A percentile compares a stretch with the other conserved stretches of the same genome.
Conservation (phyloP, 2,888 invertebrate species). For the Drosophila melanosoma region DNA sequence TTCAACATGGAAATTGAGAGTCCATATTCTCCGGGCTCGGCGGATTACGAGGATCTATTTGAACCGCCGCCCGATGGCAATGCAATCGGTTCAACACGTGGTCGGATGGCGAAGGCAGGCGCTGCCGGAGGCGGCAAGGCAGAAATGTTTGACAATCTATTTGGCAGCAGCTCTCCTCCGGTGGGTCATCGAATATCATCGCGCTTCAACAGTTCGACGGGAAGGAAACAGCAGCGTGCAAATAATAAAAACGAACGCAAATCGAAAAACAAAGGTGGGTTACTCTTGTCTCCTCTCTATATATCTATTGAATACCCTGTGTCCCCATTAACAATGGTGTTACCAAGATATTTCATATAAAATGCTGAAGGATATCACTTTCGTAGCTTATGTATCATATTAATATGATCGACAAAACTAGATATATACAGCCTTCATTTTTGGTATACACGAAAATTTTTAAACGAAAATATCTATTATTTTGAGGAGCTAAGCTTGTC, state of each 20-base stretch:
- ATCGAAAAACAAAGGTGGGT: constrained; percentile 84
- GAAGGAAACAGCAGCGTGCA: constrained; percentile 56
- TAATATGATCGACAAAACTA: background rate
- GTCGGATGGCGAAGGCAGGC: constrained; percentile 55
- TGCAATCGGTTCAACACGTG: constrained; percentile 44
- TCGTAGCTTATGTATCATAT: background rate
- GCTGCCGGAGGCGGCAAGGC: constrained; percentile 59
- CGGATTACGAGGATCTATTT: constrained; percentile 94
- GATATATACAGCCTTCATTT: background rate
- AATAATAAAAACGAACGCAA: constrained; percentile 67
- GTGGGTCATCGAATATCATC: constrained; percentile 72
- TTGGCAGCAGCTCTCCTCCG: constrained; percentile 87
- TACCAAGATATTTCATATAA: background rate
- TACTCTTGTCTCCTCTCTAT: background rate
- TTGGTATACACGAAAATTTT: background rate
- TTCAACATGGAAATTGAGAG: constrained; percentile 90
- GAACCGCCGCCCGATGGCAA: constrained; percentile 88
- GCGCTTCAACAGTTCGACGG: constrained; percentile 56
- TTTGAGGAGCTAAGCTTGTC: background rate
- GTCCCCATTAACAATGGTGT: background rate
- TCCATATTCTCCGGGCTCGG: constrained; percentile 95
- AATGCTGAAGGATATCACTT: background rate
- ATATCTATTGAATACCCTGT: background rate
- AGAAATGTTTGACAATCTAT: constrained; percentile 88
- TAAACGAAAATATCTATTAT: background rate